phyloP scores from a whole-genome alignment of 1,140 invertebrate species.

The Wiebesia pumilae region DNA sequence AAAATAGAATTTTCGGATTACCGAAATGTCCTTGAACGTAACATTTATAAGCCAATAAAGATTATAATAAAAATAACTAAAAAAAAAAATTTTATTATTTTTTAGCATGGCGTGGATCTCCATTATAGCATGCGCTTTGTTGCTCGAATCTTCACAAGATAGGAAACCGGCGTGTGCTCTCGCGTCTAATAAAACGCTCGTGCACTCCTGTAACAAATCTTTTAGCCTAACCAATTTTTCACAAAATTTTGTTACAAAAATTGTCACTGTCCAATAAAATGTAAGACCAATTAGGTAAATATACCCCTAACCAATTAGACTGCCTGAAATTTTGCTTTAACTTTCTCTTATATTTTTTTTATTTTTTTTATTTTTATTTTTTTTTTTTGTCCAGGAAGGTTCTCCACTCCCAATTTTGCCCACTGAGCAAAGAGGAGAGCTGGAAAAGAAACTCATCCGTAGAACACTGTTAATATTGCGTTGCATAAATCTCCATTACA shows the following conservation, averaged over 20 bases:
- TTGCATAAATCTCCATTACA: constrained; percentile 44
- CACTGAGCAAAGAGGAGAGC: constrained; percentile 90
- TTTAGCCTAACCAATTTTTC: constrained; percentile 71
- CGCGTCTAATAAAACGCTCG: constrained; percentile 59
- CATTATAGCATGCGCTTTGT: constrained; percentile 73
- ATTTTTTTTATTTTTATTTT: too few species aligned
- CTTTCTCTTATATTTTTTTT: constrained; percentile 56
- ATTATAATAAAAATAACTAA: constrained; percentile 62
- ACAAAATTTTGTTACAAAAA: constrained; percentile 74
- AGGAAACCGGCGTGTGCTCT: constrained; percentile 71
- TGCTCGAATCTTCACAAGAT: constrained; percentile 75
- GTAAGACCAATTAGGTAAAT: constrained; percentile 69
- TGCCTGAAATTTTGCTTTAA: constrained; percentile 58
- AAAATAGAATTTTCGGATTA: constrained; percentile 44
- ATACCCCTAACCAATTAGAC: constrained; percentile 72
- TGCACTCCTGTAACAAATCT: constrained; percentile 73
- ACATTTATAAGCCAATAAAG: constrained; percentile 53
- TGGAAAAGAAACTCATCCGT: constrained; percentile 80
- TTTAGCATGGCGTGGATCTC: constrained; percentile 65
- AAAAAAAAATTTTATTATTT: constrained; percentile 57
- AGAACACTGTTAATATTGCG: constrained; percentile 62
- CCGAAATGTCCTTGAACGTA: constrained; percentile 37
- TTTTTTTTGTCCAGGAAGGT: constrained; percentile 68
- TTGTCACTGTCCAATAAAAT: constrained; percentile 72
- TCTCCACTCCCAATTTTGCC: constrained; percentile 81